Evolutionary conservation across 2,797 vertebrate species (phyloP), one percentile per base, ranked within the genome.

Genomic region (Heterohyrax brucei): DNA sequence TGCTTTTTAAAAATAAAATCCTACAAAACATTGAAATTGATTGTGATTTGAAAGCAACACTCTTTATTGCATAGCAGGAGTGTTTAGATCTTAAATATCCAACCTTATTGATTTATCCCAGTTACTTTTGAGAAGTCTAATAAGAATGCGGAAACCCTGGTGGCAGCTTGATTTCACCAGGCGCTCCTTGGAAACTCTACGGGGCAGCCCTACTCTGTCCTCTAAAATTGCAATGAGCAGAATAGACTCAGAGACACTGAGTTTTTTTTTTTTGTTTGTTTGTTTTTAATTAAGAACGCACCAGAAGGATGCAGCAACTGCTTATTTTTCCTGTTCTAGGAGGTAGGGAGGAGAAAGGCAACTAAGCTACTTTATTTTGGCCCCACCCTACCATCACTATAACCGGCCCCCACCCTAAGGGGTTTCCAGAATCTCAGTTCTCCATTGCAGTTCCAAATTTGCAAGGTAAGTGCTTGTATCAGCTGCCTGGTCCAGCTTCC

Each of bases 111-210:
- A 68, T 83, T 90, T 82, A 26, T 72, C 56, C 86, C 50, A 14
- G 64, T 78, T 94, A 68, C 78, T 93, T 87, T 75, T 90, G 76
- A 90, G 76, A 92, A 78, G 21, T 26, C 50, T 24, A 24, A 92
- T 72, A 91, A 91, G 64, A 80, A 39, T 39, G 39, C 39, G 39
- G 39, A 39, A 39, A 39, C 39, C 39, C 39, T 39, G 39, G 39
- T 39, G 39, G 39, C 39, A 39, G 39, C 39, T 39, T 39, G 39
- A 39, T 39, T 39, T 39, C 39, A 39, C 39, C 39, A 39, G 39
- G 39, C 39, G 39, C 39, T 39, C 39, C 39, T 39, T 39, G 39
- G 39, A 39, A 39, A 39, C 39, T 39, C 39, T 39, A 39, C 39
- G 39, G 39, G 39, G 39, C 39, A 39, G 39, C 39, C 39, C 39